Evolutionary conservation across 2,797 vertebrate genomes (phyloP).

Genomic region (Morelia viridis): DNA sequence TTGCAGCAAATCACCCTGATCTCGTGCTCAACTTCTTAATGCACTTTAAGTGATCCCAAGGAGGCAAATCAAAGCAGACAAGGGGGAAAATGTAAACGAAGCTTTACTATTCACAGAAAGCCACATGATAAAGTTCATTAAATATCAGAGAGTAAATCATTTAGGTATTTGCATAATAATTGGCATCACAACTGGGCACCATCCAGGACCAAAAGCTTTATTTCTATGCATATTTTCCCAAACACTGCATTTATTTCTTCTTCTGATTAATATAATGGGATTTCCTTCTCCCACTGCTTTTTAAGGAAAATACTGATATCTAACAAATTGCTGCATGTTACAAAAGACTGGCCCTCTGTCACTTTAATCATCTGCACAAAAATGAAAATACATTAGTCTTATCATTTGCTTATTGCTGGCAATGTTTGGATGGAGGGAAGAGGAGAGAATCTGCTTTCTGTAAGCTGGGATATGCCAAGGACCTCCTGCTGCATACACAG

Average conservation of each 20-base stretch:
- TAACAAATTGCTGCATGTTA: constrained; percentile 67
- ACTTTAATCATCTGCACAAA: constrained; percentile 57
- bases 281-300: constrained; percentile 42
- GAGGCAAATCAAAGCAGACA: constrained; percentile 82
- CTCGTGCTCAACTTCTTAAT: constrained; percentile 79
- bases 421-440: fast-evolving
- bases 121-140: constrained; percentile 80
- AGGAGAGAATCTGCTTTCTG: constrained; percentile 28
- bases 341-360: constrained; percentile 55
- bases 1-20: constrained; percentile 79
- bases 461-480: constrained; percentile 42
- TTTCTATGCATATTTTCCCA: constrained; percentile 32
- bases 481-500: constrained; percentile 13
- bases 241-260: constrained; percentile 68
- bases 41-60: constrained; percentile 82
- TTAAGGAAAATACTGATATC: constrained; percentile 69
- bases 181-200: constrained; percentile 41
- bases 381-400: constrained; percentile 52
- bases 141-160: constrained; percentile 76
- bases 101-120: constrained; percentile 82
- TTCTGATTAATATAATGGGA: constrained; percentile 65
- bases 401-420: constrained; percentile 44
- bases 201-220: constrained; percentile 46
- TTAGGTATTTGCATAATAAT: constrained; percentile 72
- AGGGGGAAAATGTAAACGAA: constrained; percentile 84